A percentile compares a stretch with the other conserved stretches of the same genome.
Evolutionary conservation across 2,113 vertebrate genomes (phyloP).

Genomic region (Hydrolagus affinis): DNA sequence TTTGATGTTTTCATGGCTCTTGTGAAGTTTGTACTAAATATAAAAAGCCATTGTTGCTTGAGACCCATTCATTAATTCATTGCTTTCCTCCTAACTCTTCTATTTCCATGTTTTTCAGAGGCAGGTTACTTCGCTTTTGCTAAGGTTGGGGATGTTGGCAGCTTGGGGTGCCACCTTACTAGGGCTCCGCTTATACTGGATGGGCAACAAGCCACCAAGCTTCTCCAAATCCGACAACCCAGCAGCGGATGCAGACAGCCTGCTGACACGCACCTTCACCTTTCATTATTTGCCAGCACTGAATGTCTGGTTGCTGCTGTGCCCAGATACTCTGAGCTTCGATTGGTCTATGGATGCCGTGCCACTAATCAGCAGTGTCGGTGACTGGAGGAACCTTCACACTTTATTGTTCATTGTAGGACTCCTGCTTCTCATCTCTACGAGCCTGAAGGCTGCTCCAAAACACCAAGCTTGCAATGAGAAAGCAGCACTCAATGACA

Average conservation of each 20-base stretch:
- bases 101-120: constrained; percentile 57
- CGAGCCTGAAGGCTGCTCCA: constrained; percentile 58
- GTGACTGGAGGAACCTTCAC: constrained; percentile 82
- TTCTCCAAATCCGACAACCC: constrained; percentile 99
- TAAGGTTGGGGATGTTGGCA: constrained; percentile 73
- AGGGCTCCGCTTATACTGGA: constrained; percentile 88
- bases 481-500: constrained; percentile 76
- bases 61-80: not conserved
- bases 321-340: constrained; percentile 89
- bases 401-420: constrained; percentile 74
- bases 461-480: constrained; percentile 65
- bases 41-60: no score
- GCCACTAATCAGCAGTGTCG: constrained; percentile 74
- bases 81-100: not conserved
- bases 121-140: constrained; percentile 71
- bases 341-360: constrained; percentile 98
- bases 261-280: constrained; percentile 74
- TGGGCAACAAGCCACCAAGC: constrained; percentile 97
- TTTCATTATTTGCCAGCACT: constrained; percentile 83
- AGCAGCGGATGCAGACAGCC: constrained; percentile 77
- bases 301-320: constrained; percentile 89
- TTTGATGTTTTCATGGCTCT: no score
- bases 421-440: constrained; percentile 68
- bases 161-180: constrained; percentile 75
- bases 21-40: no score